phyloP scores from a whole-genome alignment of 2,797 vertebrate genomes.

The Danio tinwini region DNA sequence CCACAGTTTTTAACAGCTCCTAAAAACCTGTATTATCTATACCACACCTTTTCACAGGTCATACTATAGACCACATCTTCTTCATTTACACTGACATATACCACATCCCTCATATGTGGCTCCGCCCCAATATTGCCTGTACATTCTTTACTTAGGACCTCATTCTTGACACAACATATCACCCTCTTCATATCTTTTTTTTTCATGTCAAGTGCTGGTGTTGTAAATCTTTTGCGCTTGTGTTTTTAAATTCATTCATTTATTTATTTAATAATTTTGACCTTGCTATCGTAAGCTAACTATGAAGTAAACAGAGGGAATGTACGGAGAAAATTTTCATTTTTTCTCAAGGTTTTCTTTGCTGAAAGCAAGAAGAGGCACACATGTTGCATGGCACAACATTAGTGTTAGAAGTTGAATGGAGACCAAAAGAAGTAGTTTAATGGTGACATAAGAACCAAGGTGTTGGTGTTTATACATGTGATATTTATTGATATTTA shows the following conservation, averaged over 20 bases:
- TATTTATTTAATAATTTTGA: not conserved
- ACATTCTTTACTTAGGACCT: not conserved
- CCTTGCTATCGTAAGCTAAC: constrained; percentile 31
- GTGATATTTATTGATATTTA: constrained; percentile 70
- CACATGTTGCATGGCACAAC: constrained; percentile 63
- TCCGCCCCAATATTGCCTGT: not conserved
- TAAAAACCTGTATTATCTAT: too few species aligned
- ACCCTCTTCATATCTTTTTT: constrained; percentile 22
- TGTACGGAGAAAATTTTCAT: constrained; percentile 14
- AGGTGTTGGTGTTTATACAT: constrained; percentile 66
- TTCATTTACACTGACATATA: too few species aligned
- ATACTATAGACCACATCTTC: too few species aligned
- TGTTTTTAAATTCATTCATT: constrained; percentile 36
- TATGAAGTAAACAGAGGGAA: constrained; percentile 31
- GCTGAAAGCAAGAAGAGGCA: constrained; percentile 30
- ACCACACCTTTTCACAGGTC: too few species aligned
- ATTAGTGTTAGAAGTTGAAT: constrained; percentile 54
- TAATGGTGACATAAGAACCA: constrained; percentile 53
- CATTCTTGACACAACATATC: not conserved
- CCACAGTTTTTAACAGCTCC: too few species aligned
- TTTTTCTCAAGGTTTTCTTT: constrained; percentile 27
- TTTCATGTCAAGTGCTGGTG: constrained; percentile 56
- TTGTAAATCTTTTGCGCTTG: constrained; percentile 52
- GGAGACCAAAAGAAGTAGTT: constrained; percentile 56
- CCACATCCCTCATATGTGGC: not conserved